phyloP scores from a whole-genome alignment of 2,888 invertebrate genomes.

The Epistrophella euchroma region DNA sequence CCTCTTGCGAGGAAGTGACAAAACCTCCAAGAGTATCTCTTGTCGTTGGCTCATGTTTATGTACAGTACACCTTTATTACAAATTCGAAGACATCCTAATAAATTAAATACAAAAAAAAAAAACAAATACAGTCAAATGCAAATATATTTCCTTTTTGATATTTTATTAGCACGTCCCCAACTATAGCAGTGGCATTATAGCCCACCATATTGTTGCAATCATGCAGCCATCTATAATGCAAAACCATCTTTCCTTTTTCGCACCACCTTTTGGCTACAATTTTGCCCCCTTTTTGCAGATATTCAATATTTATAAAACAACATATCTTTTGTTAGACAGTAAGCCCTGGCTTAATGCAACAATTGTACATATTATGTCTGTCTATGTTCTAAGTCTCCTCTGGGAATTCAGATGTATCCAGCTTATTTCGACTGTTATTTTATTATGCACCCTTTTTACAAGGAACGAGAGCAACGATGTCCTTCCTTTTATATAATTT shows the following conservation, averaged over 20 bases:
- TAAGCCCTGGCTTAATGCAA: slow-evolving; percentile 44
- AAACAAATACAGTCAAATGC: neutral
- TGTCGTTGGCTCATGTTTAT: no score
- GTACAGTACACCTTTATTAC: neutral
- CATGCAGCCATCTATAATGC: slow-evolving; percentile 59
- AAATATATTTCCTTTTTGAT: neutral
- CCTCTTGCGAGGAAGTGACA: no score
- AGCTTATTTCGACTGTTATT: slow-evolving; percentile 41
- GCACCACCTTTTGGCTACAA: neutral
- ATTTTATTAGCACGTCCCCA: neutral
- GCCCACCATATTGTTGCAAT: slow-evolving; percentile 51
- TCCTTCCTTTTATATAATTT: slow-evolving; percentile 37
- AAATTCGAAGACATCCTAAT: neutral
- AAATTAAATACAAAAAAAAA: neutral
- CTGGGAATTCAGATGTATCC: slow-evolving; percentile 37
- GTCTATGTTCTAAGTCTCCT: slow-evolving; percentile 40
- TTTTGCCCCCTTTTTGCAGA: slow-evolving; percentile 2
- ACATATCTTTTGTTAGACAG: slow-evolving; percentile 38
- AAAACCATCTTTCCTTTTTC: slow-evolving; percentile 42
- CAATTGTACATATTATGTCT: slow-evolving; percentile 8
- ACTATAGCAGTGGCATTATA: neutral
- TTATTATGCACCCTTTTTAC: slow-evolving; percentile 61
- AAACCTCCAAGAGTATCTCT: no score
- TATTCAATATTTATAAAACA: slow-evolving; percentile 67
- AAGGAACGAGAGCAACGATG: neutral